These are phyloP conservation scores for Drosophila niveifrons DNA, from an alignment of 2,888 invertebrate species.

Conservation along the genomic window DNA sequence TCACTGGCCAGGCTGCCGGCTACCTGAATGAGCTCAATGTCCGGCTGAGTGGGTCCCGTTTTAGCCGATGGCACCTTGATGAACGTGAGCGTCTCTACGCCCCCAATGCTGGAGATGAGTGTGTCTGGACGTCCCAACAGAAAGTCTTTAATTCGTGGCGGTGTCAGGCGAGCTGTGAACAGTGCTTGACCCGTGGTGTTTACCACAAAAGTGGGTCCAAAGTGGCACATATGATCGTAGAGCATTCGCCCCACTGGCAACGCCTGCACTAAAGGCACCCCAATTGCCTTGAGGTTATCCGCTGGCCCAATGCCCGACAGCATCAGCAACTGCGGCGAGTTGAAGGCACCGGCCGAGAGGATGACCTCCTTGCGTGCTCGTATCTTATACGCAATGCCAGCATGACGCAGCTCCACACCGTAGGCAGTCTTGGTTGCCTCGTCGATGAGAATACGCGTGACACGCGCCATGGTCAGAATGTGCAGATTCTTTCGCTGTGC, in stretches of 20 bases:
- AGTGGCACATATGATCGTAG: slow-evolving; percentile 87
- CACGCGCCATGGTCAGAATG: slow-evolving; percentile 88
- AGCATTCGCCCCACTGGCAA: slow-evolving; percentile 89
- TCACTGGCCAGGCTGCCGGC: slow-evolving; percentile 89
- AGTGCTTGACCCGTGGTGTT: slow-evolving; percentile 81
- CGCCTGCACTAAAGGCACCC: slow-evolving; percentile 88
- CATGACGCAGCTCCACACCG: slow-evolving; percentile 89
- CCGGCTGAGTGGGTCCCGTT: slow-evolving; percentile 88
- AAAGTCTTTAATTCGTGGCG: slow-evolving; percentile 62
- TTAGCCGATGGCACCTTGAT: slow-evolving; percentile 87
- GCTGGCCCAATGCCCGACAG: slow-evolving; percentile 90
- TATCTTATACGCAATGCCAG: slow-evolving; percentile 86
- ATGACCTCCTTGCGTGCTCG: slow-evolving; percentile 92
- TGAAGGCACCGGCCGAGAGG: slow-evolving; percentile 93
- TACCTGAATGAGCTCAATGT: slow-evolving; percentile 89
- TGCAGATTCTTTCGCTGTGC: slow-evolving; percentile 87
- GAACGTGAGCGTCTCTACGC: slow-evolving; percentile 89
- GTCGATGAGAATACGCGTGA: slow-evolving; percentile 89
- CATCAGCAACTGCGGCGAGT: slow-evolving; percentile 96
- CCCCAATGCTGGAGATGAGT: slow-evolving; percentile 87
- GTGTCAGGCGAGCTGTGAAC: slow-evolving; percentile 47
- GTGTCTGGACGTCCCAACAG: slow-evolving; percentile 83
- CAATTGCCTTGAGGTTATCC: slow-evolving; percentile 86
- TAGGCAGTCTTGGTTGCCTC: slow-evolving; percentile 88
- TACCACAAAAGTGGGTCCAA: slow-evolving; percentile 84